Conservation (phyloP, 2,888 invertebrate genomes). For the Trissolcus brochymenae region DNA sequence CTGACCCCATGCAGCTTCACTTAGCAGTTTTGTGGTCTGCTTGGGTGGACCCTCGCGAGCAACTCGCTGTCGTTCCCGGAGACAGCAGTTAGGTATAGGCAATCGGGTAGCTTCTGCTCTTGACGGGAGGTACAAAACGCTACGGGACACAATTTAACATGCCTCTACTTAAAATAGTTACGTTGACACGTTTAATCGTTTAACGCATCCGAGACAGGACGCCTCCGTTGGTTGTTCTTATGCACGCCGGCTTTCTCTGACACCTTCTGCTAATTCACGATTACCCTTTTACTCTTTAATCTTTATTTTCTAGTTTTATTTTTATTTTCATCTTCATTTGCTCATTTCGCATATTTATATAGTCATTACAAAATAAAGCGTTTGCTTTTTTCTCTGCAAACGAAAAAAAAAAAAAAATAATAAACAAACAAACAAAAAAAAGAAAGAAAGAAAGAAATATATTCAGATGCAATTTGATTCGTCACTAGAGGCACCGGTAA, state of each 20-base stretch:
- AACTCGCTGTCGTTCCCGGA: constrained; percentile 50
- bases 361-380: not conserved
- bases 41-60: constrained; percentile 57
- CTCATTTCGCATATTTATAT: not conserved
- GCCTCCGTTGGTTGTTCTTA: constrained; percentile 44
- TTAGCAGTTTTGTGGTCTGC: constrained; percentile 58
- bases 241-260: constrained; percentile 7
- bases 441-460: not conserved
- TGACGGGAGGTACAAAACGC: constrained; percentile 71
- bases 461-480: not conserved
- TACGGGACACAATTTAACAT: constrained; percentile 74
- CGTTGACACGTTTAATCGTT: constrained; percentile 63
- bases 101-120: constrained; percentile 61
- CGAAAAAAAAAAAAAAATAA: too few relatives aligned
- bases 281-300: constrained; percentile 15
- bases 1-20: constrained; percentile 60
- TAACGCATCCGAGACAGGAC: constrained; percentile 51
- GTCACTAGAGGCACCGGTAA: constrained; percentile 5
- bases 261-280: constrained; percentile 35
- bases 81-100: constrained; percentile 54
- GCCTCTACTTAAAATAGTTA: constrained; percentile 65
- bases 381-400: not conserved
- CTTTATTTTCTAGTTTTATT: constrained; percentile 1
- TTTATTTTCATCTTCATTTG: not conserved
- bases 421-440: too few relatives aligned